Base-by-base conservation (phyloP, 2,888 invertebrate species). In the Amaurobius ferox region DNA sequence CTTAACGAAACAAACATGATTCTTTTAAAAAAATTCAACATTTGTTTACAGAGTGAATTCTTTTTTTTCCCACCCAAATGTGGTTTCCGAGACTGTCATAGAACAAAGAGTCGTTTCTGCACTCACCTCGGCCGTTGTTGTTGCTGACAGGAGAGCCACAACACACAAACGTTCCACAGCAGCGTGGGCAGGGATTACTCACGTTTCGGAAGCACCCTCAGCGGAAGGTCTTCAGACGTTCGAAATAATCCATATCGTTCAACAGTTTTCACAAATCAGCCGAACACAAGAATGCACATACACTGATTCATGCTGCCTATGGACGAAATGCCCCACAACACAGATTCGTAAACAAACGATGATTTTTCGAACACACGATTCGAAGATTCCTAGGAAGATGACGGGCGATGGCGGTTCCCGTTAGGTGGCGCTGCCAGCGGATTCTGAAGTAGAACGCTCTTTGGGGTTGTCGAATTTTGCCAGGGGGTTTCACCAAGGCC, bases 81-180 rank as follows among this genome's bases (percentile, higher is more conserved):
- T n/a, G n/a, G n/a, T n/a, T n/a, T n/a, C n/a, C n/a, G n/a, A n/a
- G n/a, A n/a, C n/a, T n/a, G n/a, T n/a, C n/a, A n/a, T 23, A 9
- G 55, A 55, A 55, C 19, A 55, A 23, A 23, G 55, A 55, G 23
- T 55, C 55, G 23, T 23, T 44, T 55, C 11, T 23, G 16, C 23
- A 55, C 55, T 55, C 55, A 55, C 55, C 23, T 55, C 55, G 55
- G 55, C 55, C 55, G 55, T 55, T 55, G 55, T 55, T 55, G 55
- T 55, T 55, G 55, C 1, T 55, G 55, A 55, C 55, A 55, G 55
- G 19, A 6, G 55, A 11, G 55, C 55, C 55, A 55, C 55, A 55
- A 55, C 55, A 55, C 19, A 55, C 19, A 19, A 19, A 1, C 1
- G 6, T 7, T 23, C 13, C 55, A 44, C 9, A 16, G 44, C 44